Percentiles rank a stretch among this genome's conserved stretches.
Evolutionary conservation across 2,888 invertebrate species (phyloP).

Genomic region (Chrysolina americana): DNA sequence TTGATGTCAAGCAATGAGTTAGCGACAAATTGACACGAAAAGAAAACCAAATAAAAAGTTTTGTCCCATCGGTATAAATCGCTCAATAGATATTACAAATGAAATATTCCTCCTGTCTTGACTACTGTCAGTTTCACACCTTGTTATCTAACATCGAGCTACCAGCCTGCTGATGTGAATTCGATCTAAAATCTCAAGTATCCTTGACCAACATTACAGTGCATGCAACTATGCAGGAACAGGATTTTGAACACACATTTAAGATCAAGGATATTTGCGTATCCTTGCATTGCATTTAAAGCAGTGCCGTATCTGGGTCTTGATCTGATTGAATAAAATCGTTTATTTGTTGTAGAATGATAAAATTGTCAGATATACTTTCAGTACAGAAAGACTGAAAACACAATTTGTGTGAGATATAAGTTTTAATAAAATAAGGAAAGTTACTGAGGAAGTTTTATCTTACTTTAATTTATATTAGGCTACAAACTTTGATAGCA

Average conservation of each 20-base stretch:
- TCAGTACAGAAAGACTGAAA: too few species aligned
- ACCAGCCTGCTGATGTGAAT: slow-evolving; percentile 14
- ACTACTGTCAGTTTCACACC: slow-evolving; percentile 8
- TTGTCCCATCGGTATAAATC: neutral
- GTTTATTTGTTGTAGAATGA: too few species aligned
- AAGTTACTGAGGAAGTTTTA: too few species aligned
- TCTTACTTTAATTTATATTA: too few species aligned
- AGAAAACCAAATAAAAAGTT: too few species aligned
- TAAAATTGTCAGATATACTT: too few species aligned
- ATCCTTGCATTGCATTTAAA: slow-evolving; percentile 11
- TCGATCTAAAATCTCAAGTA: slow-evolving; percentile 24
- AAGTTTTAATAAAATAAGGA: too few species aligned
- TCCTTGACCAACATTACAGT: slow-evolving; percentile 42
- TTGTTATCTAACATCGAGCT: slow-evolving; percentile 15
- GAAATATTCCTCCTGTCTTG: neutral
- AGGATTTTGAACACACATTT: slow-evolving; percentile 39
- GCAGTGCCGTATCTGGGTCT: slow-evolving; percentile 5
- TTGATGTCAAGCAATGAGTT: too few species aligned
- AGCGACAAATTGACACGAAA: too few species aligned
- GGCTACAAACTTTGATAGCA: too few species aligned
- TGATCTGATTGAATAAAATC: neutral
- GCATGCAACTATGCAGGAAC: slow-evolving; percentile 43
- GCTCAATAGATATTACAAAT: neutral
- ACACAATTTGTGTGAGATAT: too few species aligned
- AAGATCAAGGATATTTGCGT: slow-evolving; percentile 27